Conservation (phyloP, 2,797 vertebrate species). For the Sparidentex hasta region DNA sequence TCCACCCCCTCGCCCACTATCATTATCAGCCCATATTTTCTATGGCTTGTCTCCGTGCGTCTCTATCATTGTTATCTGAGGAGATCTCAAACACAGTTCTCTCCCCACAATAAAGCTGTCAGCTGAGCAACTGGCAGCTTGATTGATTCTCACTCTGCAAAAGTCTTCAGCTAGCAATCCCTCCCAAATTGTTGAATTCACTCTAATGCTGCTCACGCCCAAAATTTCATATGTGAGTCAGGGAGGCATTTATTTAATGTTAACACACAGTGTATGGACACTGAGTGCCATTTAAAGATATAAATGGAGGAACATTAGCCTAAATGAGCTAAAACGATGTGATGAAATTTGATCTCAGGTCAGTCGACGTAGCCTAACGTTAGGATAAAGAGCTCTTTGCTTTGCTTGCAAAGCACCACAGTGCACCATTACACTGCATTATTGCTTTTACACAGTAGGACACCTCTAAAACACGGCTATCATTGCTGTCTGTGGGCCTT, state of each 20-base stretch:
- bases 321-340: slow-evolving; percentile 27
- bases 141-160: slow-evolving; percentile 55
- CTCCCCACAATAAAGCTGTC: slow-evolving; percentile 63
- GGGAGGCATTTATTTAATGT: slow-evolving; percentile 27
- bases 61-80: slow-evolving; percentile 51
- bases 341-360: slow-evolving; percentile 39
- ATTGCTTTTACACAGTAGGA: slow-evolving; percentile 25
- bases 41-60: slow-evolving; percentile 33
- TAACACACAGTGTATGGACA: slow-evolving; percentile 1
- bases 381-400: slow-evolving; percentile 19
- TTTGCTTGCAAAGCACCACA: slow-evolving; percentile 18
- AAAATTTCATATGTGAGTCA: slow-evolving; percentile 23
- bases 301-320: slow-evolving; percentile 5
- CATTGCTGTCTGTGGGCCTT: slow-evolving; percentile 48
- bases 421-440: slow-evolving; percentile 7
- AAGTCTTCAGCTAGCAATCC: slow-evolving; percentile 38
- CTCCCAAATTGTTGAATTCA: slow-evolving; percentile 33
- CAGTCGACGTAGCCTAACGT: slow-evolving; percentile 18
- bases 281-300: slow-evolving; percentile 24
- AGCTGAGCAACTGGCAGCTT: slow-evolving; percentile 52
- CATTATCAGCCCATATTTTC: slow-evolving; percentile 36
- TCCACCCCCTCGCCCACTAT: background rate
- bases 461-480: slow-evolving; percentile 29
- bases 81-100: slow-evolving; percentile 49
- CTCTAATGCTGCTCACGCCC: background rate